Conservation (phyloP, 2,888 invertebrate genomes). For the Sussaba pulchella region DNA sequence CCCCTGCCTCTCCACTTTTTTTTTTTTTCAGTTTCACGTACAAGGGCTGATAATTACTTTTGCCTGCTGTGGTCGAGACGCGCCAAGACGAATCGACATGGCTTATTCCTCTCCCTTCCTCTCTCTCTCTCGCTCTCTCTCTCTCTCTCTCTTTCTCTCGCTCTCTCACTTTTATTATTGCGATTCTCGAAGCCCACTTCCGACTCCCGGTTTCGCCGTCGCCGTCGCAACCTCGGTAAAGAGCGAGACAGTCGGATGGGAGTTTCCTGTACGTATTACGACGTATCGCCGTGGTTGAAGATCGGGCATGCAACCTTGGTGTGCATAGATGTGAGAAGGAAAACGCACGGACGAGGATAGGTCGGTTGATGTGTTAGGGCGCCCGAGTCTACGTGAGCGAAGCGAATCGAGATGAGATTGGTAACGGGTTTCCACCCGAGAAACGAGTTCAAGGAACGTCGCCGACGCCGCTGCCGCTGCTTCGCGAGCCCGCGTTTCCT, state of each 20-base stretch:
- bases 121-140: too few species aligned
- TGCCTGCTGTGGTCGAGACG: conserved; percentile 55
- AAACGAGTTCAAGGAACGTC: conserved; percentile 68
- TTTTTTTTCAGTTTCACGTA: conserved; percentile 37
- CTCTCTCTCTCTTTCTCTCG: too few species aligned
- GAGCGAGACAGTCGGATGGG: conserved; percentile 20
- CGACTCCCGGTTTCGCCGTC: conserved; percentile 55
- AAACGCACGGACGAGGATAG: conserved; percentile 51
- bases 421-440: conserved; percentile 71
- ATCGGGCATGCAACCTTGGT: background rate
- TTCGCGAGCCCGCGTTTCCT: conserved; percentile 11
- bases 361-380: conserved; percentile 48
- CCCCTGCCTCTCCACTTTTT: background rate
- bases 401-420: conserved; percentile 72
- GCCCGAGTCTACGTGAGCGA: conserved; percentile 67
- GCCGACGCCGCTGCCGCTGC: conserved; percentile 39
- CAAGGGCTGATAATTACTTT: conserved; percentile 77
- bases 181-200: conserved; percentile 62
- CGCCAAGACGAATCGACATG: conserved; percentile 57
- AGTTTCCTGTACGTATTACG: conserved; percentile 47
- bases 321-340: conserved; percentile 37
- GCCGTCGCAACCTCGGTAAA: too few species aligned
- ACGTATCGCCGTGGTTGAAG: conserved; percentile 30
- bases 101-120: conserved; percentile 41
- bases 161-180: conserved; percentile 51